These are phyloP conservation scores for Mythimna loreyi DNA, from an alignment of 2,888 invertebrate species.

Conservation along the genomic window DNA sequence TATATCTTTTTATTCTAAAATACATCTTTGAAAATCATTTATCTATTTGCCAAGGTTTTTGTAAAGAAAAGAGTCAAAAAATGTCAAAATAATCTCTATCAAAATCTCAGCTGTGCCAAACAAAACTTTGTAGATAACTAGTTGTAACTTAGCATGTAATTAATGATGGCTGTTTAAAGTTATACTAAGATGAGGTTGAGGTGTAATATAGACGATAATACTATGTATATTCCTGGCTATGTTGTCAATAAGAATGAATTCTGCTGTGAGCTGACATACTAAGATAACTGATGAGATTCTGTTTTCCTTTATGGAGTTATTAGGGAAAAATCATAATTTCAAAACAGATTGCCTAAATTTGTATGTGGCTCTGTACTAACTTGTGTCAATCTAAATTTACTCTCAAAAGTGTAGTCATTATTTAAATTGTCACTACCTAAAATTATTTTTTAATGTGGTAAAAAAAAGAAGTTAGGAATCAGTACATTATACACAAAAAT, in stretches of 20 bases:
- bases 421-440: no score
- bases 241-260: constrained; percentile 37
- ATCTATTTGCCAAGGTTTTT: constrained; percentile 20
- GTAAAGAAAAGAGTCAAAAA: constrained; percentile 27
- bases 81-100: constrained; percentile 36
- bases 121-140: constrained; percentile 60
- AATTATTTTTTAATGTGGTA: no score
- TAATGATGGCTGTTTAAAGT: constrained; percentile 73
- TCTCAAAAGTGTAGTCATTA: no score
- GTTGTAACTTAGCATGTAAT: constrained; percentile 61
- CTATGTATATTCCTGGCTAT: constrained; percentile 54
- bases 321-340: not conserved
- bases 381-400: no score
- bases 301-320: not conserved
- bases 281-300: not conserved
- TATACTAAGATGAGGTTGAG: constrained; percentile 54
- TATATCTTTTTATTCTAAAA: not conserved
- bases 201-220: constrained; percentile 37
- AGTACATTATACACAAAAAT: no score
- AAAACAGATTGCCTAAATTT: no score
- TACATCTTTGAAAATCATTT: constrained; percentile 14
- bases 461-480: no score
- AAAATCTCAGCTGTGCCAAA: constrained; percentile 66
- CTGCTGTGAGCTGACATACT: constrained; percentile 33
- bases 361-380: no score